Conservation (phyloP, 2,888 invertebrate genomes). For the Buathra laborator region DNA sequence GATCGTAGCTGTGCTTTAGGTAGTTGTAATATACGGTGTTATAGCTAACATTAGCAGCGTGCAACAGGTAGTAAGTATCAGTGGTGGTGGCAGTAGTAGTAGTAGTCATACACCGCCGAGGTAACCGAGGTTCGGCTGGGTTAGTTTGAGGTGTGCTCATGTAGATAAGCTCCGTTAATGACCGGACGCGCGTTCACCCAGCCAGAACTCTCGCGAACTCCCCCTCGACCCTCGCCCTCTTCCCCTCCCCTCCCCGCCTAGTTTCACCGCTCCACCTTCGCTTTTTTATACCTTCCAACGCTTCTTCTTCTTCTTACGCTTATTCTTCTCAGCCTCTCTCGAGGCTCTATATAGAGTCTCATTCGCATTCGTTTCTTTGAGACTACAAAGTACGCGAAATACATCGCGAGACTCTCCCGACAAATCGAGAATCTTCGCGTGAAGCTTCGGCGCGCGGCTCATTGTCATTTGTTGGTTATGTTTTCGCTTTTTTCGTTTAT, state of each 20-base stretch:
- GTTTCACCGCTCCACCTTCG: slow-evolving; percentile 73
- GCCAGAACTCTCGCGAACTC: slow-evolving; percentile 84
- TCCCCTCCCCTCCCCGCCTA: slow-evolving; percentile 67
- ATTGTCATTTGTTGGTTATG: slow-evolving; percentile 4
- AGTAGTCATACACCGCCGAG: slow-evolving; percentile 43
- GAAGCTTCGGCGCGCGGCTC: slow-evolving; percentile 15
- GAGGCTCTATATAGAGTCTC: slow-evolving; percentile 6
- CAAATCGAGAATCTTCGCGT: neutral
- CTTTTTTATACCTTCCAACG: slow-evolving; percentile 62
- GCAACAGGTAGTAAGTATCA: slow-evolving; percentile 62
- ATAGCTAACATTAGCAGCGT: slow-evolving; percentile 34
- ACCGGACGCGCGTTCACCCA: slow-evolving; percentile 85
- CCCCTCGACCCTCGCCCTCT: slow-evolving; percentile 72
- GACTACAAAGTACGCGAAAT: slow-evolving; percentile 11
- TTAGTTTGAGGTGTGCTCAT: slow-evolving; percentile 85
- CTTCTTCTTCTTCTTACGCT: slow-evolving; percentile 49
- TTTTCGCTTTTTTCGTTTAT: neutral
- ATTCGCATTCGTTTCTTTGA: slow-evolving; percentile 42
- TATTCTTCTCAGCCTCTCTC: slow-evolving; percentile 16
- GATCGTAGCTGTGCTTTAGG: neutral
- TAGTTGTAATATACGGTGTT: slow-evolving; percentile 6
- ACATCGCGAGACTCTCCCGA: neutral
- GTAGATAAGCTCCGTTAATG: slow-evolving; percentile 86
- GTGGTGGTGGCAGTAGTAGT: slow-evolving; percentile 20
- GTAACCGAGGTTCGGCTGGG: slow-evolving; percentile 80